Base-by-base conservation (phyloP, 2,113 vertebrate genomes). In the Laticauda colubrina region DNA sequence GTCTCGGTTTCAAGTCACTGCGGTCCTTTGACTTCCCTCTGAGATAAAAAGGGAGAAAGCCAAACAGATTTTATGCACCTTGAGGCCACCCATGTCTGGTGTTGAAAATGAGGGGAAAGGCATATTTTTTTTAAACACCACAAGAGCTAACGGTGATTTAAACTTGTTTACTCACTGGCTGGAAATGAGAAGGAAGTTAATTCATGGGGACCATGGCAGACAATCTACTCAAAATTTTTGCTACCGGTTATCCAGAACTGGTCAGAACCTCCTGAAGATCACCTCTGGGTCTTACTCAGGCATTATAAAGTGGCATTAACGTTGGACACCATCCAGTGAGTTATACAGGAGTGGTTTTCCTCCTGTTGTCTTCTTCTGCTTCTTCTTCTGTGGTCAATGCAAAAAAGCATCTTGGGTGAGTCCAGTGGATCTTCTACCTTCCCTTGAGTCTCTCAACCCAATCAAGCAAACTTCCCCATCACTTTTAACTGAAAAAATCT, bases 321-420 rank as follows among this genome's bases (percentile, higher is more conserved):
- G 69, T 93, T 90, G 0, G 0, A 95, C 94, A 91, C 24, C 85
- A 1, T 45, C 45, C 45, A 45, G 3, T 45, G 45, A 45, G 45
- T 45, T 45, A 45, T 1, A 18, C 94, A 4, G 2, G 18, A 26
- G 92, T 92, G 90, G 91, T 26, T 48, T 7, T 0, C 88, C 34
- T 43, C 2, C n/a, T 91, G 45, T 61, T 87, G 57, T 93, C 88
- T 89, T 93, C 87, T 88, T 90, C 90, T 20, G 21, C 92, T 90
- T n/a, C 75, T 55, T 57, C 92, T 92, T 64, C 0, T 12, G 86
- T 91, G 51, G n/a, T 29, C 54, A 3, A n/a, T 0, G 86, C 91
- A 94, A 93, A 93, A 95, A 97, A 9, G 85, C n/a, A 0, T 3
- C 93, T 96, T 96, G 97, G 64, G 93, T 97, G 92, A 88, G 90